Base-by-base conservation (phyloP, 2,797 vertebrate genomes). In the Sebastes hubbsi region DNA sequence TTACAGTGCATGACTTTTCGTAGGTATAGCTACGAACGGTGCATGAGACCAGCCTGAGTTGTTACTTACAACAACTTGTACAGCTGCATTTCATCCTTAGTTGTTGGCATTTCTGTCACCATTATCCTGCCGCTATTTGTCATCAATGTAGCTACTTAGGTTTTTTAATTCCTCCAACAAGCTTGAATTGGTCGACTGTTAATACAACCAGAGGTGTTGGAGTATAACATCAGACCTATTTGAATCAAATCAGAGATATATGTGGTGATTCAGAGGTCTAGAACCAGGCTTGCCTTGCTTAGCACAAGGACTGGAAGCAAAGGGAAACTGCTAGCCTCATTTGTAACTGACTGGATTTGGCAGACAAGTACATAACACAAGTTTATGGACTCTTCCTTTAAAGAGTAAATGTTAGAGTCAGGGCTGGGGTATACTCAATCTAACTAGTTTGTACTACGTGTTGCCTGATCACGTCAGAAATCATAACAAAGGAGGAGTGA, bases 281-380 rank as follows among this genome's bases (percentile, higher is more conserved):
- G 4, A 25, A 30, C 30, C 56, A 46, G 11, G 65, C 32, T 27
- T 22, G n/a, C 46, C 22, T 46, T 5, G 42, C 27, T 75, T 59
- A 65, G 54, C 78, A 70, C 46, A 55, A 46, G 13, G 20, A 70
- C 32, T 36, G 25, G n/a, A 38, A 52, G 14, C 22, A 73, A 62
- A 36, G 6, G 55, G 42, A 62, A 61, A 80, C 16, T 32, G 10
- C n/a, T 25, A n/a, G 22, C 20, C 36, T 52, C 22, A 52, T 29
- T 65, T 5, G 14, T 34, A 18, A 20, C 20, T 11, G 14, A 42
- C 32, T 52, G 12, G 2, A 42, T 42, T 22, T 68, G 3, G 14
- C 36, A 42, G 62, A 56, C 25, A 60, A 54, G 55, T 18, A 30
- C 46, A 32, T 60, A 9, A 2, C 24, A 2, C 7, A 72, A 22